A percentile compares a stretch with the other conserved stretches of the same genome.
phyloP scores from a whole-genome alignment of 2,113 vertebrate species.

The Apaloderma vittatum region DNA sequence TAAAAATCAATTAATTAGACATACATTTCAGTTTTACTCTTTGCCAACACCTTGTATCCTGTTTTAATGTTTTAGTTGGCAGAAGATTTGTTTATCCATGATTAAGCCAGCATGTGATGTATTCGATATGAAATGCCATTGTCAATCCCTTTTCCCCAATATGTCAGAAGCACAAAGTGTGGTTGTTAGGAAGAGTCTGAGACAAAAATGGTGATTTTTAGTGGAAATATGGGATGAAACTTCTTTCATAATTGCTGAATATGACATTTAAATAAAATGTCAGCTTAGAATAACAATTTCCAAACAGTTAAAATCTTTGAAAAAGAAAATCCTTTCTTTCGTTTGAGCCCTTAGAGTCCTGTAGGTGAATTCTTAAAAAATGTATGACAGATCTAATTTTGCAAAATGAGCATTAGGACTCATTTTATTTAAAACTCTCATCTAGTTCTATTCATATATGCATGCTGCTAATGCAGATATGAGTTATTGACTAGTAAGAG shows the following conservation, averaged over 20 bases:
- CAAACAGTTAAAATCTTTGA: background rate
- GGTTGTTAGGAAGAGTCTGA: background rate
- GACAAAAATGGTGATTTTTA: slow-evolving; percentile 12
- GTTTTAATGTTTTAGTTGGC: background rate
- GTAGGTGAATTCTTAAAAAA: background rate
- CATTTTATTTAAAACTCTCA: background rate
- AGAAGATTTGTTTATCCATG: background rate
- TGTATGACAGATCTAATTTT: background rate
- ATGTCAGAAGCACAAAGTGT: background rate
- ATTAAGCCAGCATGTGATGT: background rate
- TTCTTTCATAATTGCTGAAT: background rate
- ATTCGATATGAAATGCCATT: background rate
- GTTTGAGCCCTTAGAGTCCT: background rate
- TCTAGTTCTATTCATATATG: background rate
- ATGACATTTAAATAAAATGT: slow-evolving; percentile 18
- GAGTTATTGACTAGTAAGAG: background rate
- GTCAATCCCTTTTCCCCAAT: background rate
- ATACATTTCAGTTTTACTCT: background rate
- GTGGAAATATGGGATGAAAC: background rate
- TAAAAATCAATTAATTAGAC: background rate
- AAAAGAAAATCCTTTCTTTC: background rate
- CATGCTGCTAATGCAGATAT: background rate
- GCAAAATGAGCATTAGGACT: background rate
- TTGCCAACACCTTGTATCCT: background rate
- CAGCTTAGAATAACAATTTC: background rate